These are phyloP conservation scores for Calliopum simillimum DNA, from an alignment of 2,888 invertebrate genomes.

Conservation along the genomic window DNA sequence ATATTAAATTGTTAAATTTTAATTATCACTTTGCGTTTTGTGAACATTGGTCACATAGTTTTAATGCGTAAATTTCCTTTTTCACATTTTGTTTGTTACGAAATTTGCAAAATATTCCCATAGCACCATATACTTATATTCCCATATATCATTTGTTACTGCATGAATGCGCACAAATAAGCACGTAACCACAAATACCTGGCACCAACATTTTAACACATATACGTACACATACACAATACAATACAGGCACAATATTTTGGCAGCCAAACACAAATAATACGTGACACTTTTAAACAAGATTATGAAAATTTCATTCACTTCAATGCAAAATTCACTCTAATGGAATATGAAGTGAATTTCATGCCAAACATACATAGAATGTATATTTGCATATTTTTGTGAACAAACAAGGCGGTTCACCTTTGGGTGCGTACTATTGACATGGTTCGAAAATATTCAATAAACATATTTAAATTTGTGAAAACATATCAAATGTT, in stretches of 20 bases:
- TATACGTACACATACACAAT: neutral
- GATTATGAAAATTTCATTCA: constrained; percentile 26
- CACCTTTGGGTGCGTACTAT: too few relatives aligned
- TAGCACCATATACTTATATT: too few relatives aligned
- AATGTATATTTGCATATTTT: constrained; percentile 7
- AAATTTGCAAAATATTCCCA: neutral
- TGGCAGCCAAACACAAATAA: neutral
- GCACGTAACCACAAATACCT: neutral
- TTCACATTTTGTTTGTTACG: constrained; percentile 11
- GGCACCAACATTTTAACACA: neutral
- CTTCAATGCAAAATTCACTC: constrained; percentile 10
- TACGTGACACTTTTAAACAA: constrained; percentile 17
- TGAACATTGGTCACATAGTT: neutral
- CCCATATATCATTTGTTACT: neutral
- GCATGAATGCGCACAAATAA: neutral
- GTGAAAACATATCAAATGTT: too few relatives aligned
- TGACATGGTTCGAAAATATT: too few relatives aligned
- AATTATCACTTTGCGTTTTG: neutral
- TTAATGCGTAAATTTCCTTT: neutral
- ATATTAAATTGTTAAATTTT: neutral
- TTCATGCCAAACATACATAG: neutral
- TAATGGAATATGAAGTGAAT: constrained; percentile 15
- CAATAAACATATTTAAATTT: too few relatives aligned
- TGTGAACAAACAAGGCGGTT: too few relatives aligned
- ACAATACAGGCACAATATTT: neutral